Conservation (phyloP, 2,888 invertebrate genomes). For the Pilophorus perplexus region DNA sequence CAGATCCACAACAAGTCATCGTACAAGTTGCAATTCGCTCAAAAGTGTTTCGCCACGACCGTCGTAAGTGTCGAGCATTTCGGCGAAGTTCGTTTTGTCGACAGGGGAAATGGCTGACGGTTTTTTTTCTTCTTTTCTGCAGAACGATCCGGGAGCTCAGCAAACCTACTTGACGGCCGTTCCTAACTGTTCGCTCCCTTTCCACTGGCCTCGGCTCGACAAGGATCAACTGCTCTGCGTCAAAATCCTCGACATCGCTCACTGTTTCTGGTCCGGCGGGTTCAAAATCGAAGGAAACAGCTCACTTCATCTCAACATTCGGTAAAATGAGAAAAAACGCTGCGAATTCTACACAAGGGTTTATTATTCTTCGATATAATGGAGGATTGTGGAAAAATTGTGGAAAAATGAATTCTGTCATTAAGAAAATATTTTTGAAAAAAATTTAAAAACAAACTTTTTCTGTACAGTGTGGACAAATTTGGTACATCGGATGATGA, state of each 20-base stretch:
- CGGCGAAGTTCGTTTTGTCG: background rate
- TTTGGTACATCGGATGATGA: no score
- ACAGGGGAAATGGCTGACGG: background rate
- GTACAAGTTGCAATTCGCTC: constrained; percentile 78
- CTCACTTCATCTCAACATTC: constrained; percentile 75
- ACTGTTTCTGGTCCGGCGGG: constrained; percentile 88
- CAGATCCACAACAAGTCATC: constrained; percentile 86
- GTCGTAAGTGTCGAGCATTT: constrained; percentile 58
- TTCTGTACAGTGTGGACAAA: no score
- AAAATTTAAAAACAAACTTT: no score
- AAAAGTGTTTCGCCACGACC: constrained; percentile 76
- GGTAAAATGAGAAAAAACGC: no score
- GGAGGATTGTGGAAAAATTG: no score
- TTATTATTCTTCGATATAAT: no score
- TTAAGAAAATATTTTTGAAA: no score
- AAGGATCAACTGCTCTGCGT: constrained; percentile 86
- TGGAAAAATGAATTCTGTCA: no score
- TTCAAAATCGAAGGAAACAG: constrained; percentile 80
- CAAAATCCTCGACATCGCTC: constrained; percentile 66
- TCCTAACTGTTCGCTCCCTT: constrained; percentile 86
- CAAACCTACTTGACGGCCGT: constrained; percentile 75
- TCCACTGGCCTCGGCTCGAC: constrained; percentile 94
- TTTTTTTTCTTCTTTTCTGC: constrained; percentile 42
- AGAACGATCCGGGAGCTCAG: constrained; percentile 67
- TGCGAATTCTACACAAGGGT: no score